Base-by-base conservation (phyloP, 1,140 invertebrate species). In the Notospermus geniculatus region DNA sequence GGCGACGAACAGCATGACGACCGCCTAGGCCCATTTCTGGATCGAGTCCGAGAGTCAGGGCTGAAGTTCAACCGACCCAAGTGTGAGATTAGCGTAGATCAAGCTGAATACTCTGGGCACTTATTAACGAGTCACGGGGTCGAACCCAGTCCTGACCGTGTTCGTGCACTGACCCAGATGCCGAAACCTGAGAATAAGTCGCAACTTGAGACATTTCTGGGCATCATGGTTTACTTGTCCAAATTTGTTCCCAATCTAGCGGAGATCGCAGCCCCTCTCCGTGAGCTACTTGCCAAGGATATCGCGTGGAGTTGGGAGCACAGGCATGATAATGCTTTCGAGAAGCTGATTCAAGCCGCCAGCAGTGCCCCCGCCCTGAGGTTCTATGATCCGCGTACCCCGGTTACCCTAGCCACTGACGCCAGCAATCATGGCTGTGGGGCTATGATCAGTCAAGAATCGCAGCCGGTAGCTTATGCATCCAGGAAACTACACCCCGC, bases 401-500 rank as follows among this genome's bases (percentile, higher is more conserved):
- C 50, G 22, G 17, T 63, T 2, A 57, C 39, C 30, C 36, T 64
- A 28, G 52, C 45, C 32, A 29, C 22, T 45, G 69, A 72, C 62
- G 66, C 60, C 15, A 59, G 54, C 13, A 59, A 59, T n/a, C 13
- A 66, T 25, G 82, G 77, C 1, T 55, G 84, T n/a, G 80, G 79
- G 22, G 72, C 73, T 30, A 70, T 77, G 17, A 50, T 83, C 2
- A 52, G 80, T 15, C 83, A 85, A 63, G 68, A 81, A 41, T 7
- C 74, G 78, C 65, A 65, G 64, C 79, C 77, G 1, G 68, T 83
- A 1, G 74, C 75, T 1, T 83, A 73, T 66, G 77, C 77, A 9
- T 83, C 80, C 2, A 59, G 79, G 17, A 66, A 74, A 13, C 63
- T 83, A n/a, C 78, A 74, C 22, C 25, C 61, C 27, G 69, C 71